Percentiles rank a stretch among this genome's conserved stretches.
Conservation (phyloP, 2,888 invertebrate species). For the Protophormia terraenovae region DNA sequence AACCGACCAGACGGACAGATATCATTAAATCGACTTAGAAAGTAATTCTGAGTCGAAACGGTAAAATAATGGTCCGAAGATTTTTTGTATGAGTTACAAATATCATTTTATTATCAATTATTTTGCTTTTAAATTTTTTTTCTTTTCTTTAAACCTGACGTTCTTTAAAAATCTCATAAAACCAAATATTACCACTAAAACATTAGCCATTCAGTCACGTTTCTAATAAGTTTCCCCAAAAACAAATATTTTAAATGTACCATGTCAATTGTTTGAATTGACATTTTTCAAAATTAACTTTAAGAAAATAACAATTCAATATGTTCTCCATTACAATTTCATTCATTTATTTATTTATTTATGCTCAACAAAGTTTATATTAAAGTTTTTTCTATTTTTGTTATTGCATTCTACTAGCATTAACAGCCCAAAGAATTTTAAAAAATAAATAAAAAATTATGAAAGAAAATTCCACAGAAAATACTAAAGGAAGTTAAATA, state of each 20-base stretch:
- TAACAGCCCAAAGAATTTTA: neutral
- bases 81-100: too few relatives aligned
- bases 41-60: too few relatives aligned
- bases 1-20: too few relatives aligned
- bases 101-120: too few relatives aligned
- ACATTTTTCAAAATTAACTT: constrained; percentile 46
- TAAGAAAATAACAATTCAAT: constrained; percentile 35
- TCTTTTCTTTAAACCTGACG: too few relatives aligned
- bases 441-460: neutral
- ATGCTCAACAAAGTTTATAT: constrained; percentile 32
- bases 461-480: constrained; percentile 21
- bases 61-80: too few relatives aligned
- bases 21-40: too few relatives aligned
- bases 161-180: too few relatives aligned
- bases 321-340: constrained; percentile 19
- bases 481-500: constrained; percentile 37
- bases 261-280: constrained; percentile 36
- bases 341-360: constrained; percentile 27
- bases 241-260: constrained; percentile 11
- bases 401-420: neutral
- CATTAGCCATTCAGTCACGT: neutral
- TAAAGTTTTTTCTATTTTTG: neutral
- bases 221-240: neutral
- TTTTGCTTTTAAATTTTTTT: too few relatives aligned
- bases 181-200: too few relatives aligned